Conservation (phyloP, 2,797 vertebrate genomes). For the Lindbergichthys nudifrons region DNA sequence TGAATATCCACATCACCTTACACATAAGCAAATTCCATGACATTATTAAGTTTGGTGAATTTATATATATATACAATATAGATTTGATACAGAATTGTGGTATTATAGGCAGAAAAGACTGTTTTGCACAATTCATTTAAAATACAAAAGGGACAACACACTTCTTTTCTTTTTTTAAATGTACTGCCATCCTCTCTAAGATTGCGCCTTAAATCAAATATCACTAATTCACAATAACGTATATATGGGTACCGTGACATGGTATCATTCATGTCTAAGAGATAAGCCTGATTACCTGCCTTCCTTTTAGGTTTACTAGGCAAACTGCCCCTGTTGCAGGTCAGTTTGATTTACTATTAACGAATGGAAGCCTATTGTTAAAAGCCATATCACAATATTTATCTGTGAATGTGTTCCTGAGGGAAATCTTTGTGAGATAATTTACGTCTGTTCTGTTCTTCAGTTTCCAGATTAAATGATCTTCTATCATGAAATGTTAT, state of each 20-base stretch:
- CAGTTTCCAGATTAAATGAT: conserved; percentile 17
- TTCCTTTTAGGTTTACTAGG: conserved; percentile 34
- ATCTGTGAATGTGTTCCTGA: conserved; percentile 52
- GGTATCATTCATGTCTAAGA: conserved; percentile 10
- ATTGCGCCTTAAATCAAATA: conserved; percentile 30
- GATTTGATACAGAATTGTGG: background rate
- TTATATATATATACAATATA: conserved; percentile 4
- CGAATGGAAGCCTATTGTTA: conserved; percentile 43
- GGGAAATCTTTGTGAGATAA: conserved; percentile 17
- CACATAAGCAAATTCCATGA: background rate
- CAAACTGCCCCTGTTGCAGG: conserved; percentile 10
- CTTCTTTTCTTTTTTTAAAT: background rate
- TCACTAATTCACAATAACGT: background rate
- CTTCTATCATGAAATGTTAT: conserved; percentile 39
- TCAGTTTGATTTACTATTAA: conserved; percentile 39
- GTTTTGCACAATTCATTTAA: conserved; percentile 2
- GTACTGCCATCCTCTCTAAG: conserved; percentile 21
- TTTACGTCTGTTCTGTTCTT: conserved; percentile 26
- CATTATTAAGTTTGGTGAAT: conserved; percentile 1
- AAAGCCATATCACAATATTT: conserved; percentile 50
- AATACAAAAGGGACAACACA: conserved; percentile 11
- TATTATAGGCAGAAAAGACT: background rate
- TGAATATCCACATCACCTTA: background rate
- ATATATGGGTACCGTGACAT: conserved; percentile 1
- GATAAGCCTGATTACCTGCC: conserved; percentile 22